A percentile compares a stretch with the other conserved stretches of the same genome.
Conservation (phyloP, 2,113 vertebrate species). For the human region DNA sequence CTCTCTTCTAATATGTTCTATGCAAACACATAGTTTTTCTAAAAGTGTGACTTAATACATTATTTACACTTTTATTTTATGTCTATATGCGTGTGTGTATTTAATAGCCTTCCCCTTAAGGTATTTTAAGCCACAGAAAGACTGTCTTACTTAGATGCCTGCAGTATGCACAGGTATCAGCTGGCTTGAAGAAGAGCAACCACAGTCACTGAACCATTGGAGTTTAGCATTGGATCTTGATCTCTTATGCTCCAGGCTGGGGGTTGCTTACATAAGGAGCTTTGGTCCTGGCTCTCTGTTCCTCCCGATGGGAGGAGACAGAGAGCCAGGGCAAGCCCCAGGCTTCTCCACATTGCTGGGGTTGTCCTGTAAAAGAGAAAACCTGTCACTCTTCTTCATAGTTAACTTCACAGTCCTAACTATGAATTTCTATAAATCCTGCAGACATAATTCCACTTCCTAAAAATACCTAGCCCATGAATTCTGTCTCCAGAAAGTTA, state of each 20-base stretch:
- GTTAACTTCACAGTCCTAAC: background rate
- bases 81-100: background rate
- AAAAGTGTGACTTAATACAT: background rate
- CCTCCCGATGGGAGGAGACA: constrained; percentile 90
- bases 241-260: constrained; percentile 89
- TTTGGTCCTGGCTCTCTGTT: constrained; percentile 87
- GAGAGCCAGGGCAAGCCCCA: constrained; percentile 92
- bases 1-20: background rate
- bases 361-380: constrained; percentile 77
- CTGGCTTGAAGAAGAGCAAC: constrained; percentile 95
- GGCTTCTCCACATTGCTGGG: constrained; percentile 90
- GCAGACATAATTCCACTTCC: background rate
- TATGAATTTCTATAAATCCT: background rate
- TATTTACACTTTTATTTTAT: background rate
- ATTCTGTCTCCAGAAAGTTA: background rate
- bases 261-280: constrained; percentile 85
- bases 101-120: background rate
- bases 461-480: background rate
- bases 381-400: constrained; percentile 18
- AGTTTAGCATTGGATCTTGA: constrained; percentile 88
- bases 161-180: constrained; percentile 93
- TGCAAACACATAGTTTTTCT: background rate
- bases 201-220: constrained; percentile 88
- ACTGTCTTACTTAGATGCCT: constrained; percentile 90
- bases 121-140: background rate